Evolutionary conservation across 2,113 vertebrate species (phyloP), one percentile per base, ranked within the genome.

Genomic region (Raja brachyura): DNA sequence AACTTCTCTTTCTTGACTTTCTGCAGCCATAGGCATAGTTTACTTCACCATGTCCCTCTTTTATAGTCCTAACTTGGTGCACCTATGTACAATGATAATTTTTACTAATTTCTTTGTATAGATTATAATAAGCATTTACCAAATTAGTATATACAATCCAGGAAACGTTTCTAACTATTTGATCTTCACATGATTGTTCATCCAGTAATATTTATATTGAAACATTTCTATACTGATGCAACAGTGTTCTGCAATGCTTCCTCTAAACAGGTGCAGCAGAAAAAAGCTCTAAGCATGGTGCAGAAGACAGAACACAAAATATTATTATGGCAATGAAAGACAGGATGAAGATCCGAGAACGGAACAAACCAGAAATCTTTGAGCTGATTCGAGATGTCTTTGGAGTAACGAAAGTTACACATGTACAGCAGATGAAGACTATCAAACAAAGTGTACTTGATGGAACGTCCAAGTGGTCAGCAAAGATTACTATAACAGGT

Each of bases 251-350:
- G 83, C 59, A 11, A 39, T 9, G 0, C 2, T 68, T 81, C 75
- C 79, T 78, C 31, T 90, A 77, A 93, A 83, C 93, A 99, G 99
- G 99, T 61, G 99, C 99, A 93, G 99, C 99, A 0, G 99, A 99
- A 95, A 99, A 99, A 95, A 98, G 98, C 95, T 99, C 96, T 0
- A 99, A 99, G 94, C 98, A 99, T 78, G 99, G 99, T 93, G 98
- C 98, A 0, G 99, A 99, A 94, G 98, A 99, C 94, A 96, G 98
- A 31, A 99, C 98, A 0, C 98, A 99, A 95, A 99, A 99, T 94
- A 99, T 99, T 93, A 99, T 99, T 95, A 99, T 99, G 99, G 98
- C 98, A 93, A 98, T 99, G 98, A 99, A 99, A 95, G 99, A 99
- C 95, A 97, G 99, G 88, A 99, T 99, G 99, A 99, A 99, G 95